Conservation (phyloP, 2,888 invertebrate species). For the Callosobruchus maculatus region DNA sequence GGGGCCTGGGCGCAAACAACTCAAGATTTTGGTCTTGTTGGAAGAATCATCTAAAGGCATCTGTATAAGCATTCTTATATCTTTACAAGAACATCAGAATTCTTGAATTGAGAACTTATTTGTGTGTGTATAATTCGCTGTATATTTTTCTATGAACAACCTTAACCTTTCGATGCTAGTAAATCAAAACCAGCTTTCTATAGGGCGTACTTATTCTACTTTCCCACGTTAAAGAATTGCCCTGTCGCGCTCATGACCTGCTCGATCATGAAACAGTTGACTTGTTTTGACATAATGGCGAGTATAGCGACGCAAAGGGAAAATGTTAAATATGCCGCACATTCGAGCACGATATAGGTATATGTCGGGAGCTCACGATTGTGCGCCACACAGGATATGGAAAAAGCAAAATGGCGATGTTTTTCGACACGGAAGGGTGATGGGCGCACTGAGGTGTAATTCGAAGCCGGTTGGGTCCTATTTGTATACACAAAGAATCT, state of each 20-base stretch:
- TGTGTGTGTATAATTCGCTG: too few relatives aligned
- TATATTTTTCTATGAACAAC: too few relatives aligned
- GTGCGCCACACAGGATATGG: slow-evolving; percentile 10
- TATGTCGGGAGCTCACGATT: slow-evolving; percentile 18
- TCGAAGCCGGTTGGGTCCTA: background rate
- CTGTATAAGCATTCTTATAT: too few relatives aligned
- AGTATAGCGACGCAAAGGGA: slow-evolving; percentile 19
- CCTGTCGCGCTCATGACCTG: slow-evolving; percentile 29
- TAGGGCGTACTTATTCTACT: too few relatives aligned
- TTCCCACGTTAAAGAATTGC: background rate
- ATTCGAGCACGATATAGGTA: slow-evolving; percentile 14
- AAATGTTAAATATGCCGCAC: slow-evolving; percentile 13
- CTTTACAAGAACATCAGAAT: too few relatives aligned
- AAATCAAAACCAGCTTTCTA: too few relatives aligned
- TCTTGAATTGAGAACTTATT: too few relatives aligned
- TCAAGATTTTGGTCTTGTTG: too few relatives aligned
- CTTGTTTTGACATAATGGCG: slow-evolving; percentile 31
- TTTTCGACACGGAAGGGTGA: slow-evolving; percentile 9
- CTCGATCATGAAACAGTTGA: slow-evolving; percentile 36
- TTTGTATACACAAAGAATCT: background rate
- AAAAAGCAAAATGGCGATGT: slow-evolving; percentile 13
- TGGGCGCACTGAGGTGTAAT: slow-evolving; percentile 7
- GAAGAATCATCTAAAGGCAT: too few relatives aligned
- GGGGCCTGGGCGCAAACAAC: too few relatives aligned
- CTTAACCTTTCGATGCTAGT: too few relatives aligned